Conservation (phyloP, 2,797 vertebrate species). For the Etheostoma nigrum region DNA sequence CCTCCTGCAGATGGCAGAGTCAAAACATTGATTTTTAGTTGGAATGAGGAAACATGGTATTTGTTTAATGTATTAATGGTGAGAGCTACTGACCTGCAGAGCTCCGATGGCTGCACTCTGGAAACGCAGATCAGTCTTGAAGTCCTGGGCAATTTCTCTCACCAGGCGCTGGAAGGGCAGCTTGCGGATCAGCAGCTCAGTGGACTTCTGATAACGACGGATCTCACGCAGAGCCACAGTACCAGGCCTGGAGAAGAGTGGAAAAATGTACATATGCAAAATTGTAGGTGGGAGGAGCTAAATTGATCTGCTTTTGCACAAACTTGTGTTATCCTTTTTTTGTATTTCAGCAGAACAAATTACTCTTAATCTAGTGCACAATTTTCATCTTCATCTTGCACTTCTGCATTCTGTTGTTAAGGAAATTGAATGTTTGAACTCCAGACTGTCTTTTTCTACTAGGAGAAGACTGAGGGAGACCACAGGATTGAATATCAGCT, state of each 20-base stretch:
- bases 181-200: conserved; percentile 88
- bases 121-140: conserved; percentile 90
- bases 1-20: conserved; percentile 79
- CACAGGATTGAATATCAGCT: neutral
- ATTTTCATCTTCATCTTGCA: neutral
- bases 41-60: neutral
- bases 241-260: conserved; percentile 77
- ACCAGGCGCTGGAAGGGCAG: conserved; percentile 90
- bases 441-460: neutral
- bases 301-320: neutral
- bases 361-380: neutral
- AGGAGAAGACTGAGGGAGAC: neutral
- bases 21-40: neutral
- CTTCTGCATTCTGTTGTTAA: neutral
- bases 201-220: conserved; percentile 90
- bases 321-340: neutral
- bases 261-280: neutral
- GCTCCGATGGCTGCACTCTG: conserved; percentile 90
- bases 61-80: accelerated
- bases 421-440: neutral
- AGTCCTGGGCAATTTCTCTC: conserved; percentile 90
- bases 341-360: neutral
- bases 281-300: neutral
- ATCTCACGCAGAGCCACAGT: conserved; percentile 90
- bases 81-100: conserved; percentile 79